A percentile compares a stretch with the other conserved stretches of the same genome.
phyloP scores from a whole-genome alignment of 2,888 invertebrate species.

The Sisyra terminalis region DNA sequence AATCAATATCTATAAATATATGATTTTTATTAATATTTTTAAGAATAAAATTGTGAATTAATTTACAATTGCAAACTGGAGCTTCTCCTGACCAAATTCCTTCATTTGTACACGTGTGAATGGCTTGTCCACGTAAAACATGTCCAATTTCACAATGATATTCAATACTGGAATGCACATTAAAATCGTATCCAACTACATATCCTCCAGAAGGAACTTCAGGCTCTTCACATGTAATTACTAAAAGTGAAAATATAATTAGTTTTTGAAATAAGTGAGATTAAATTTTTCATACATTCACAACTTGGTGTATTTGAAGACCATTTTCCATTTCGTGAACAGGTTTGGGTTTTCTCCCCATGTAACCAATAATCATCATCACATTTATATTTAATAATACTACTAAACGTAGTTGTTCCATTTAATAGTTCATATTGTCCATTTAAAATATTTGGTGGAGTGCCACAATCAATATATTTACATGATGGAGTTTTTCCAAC shows the following conservation, averaged over 20 bases:
- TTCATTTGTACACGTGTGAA: constrained; percentile 51
- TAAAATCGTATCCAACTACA: constrained; percentile 79
- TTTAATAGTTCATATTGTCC: constrained; percentile 57
- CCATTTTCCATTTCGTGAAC: constrained; percentile 77
- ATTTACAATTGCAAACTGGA: constrained; percentile 70
- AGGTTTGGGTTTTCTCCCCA: constrained; percentile 49
- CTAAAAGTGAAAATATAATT: constrained; percentile 28
- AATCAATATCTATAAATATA: constrained; percentile 55
- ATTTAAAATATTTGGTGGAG: constrained; percentile 62
- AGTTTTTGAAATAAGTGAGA: constrained; percentile 1
- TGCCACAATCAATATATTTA: constrained; percentile 74
- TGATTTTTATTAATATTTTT: not conserved
- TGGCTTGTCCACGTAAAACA: constrained; percentile 53
- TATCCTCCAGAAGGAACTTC: constrained; percentile 72
- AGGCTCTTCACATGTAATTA: constrained; percentile 75
- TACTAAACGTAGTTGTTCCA: constrained; percentile 66
- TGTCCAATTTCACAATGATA: constrained; percentile 81
- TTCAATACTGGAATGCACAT: constrained; percentile 72
- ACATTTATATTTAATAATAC: constrained; percentile 64
- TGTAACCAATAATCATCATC: constrained; percentile 69
- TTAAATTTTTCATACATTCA: constrained; percentile 41
- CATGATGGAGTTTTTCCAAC: constrained; percentile 61
- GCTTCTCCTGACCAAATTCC: constrained; percentile 75
- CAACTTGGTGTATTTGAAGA: constrained; percentile 73
- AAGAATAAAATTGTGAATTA: not conserved